These are phyloP conservation scores for Pyxicephalus adspersus DNA, from an alignment of 2,113 vertebrate species.

Conservation along the genomic window DNA sequence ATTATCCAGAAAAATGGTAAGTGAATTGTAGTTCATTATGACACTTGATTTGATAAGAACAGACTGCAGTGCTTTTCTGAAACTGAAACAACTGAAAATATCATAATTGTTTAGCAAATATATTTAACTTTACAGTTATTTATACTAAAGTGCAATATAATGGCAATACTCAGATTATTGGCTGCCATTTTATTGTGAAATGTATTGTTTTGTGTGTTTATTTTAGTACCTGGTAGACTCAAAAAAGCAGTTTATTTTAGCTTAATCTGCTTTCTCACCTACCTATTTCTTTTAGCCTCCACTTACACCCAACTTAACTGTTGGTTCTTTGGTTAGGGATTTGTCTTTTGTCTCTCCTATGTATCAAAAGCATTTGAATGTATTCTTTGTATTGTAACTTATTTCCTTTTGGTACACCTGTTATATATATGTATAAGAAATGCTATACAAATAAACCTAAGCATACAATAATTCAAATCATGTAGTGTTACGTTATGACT, in stretches of 20 bases:
- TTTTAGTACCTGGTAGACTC: neutral
- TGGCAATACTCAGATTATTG: too few species aligned
- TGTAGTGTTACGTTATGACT: neutral
- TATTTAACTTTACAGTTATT: too few species aligned
- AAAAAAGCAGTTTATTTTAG: neutral
- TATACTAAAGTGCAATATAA: too few species aligned
- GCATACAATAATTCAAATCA: neutral
- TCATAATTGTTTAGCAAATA: too few species aligned
- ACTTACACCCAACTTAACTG: neutral
- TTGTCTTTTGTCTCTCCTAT: conserved; percentile 1
- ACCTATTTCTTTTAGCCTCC: neutral
- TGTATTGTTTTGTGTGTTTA: neutral
- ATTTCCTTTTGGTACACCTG: neutral
- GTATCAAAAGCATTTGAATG: conserved; percentile 11
- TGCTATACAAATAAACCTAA: conserved; percentile 1
- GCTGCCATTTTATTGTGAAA: too few species aligned
- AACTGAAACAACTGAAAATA: too few species aligned
- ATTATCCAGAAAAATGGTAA: too few species aligned
- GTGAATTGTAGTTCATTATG: too few species aligned
- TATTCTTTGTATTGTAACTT: neutral
- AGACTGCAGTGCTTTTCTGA: too few species aligned
- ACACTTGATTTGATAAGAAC: too few species aligned
- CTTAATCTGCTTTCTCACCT: neutral
- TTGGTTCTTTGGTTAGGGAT: neutral
- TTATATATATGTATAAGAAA: neutral